Percentiles rank a stretch among this genome's conserved stretches.
phyloP scores from a whole-genome alignment of 2,797 vertebrate genomes.

The Tamandua tetradactyla region DNA sequence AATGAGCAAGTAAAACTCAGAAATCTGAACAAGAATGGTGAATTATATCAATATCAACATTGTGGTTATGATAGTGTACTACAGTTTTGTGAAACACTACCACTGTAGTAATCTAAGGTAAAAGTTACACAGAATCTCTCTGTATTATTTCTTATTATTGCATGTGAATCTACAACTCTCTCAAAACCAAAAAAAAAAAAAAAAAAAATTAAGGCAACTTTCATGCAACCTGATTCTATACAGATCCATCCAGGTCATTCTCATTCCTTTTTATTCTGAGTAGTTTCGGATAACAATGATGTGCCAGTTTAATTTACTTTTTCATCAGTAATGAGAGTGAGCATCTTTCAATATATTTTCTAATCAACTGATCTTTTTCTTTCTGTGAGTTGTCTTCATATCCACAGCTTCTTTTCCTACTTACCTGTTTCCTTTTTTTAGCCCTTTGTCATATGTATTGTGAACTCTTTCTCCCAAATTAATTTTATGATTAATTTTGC shows the following conservation, averaged over 20 bases:
- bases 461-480: constrained; percentile 2
- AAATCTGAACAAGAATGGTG: too few relatives aligned
- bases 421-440: background rate
- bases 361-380: background rate
- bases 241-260: background rate
- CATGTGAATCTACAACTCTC: too few relatives aligned
- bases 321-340: background rate
- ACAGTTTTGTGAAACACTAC: too few relatives aligned
- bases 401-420: background rate
- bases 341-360: constrained; percentile 7
- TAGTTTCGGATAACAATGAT: background rate
- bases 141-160: too few relatives aligned
- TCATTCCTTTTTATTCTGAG: background rate
- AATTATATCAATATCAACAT: too few relatives aligned
- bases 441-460: background rate
- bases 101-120: too few relatives aligned
- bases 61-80: too few relatives aligned
- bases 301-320: background rate
- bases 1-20: too few relatives aligned
- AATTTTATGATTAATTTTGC: constrained; percentile 21
- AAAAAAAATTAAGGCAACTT: too few relatives aligned
- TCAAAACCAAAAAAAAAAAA: too few relatives aligned
- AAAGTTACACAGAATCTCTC: too few relatives aligned
- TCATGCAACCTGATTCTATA: too few relatives aligned
- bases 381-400: background rate